Evolutionary conservation across 2,888 invertebrate genomes (phyloP).

Genomic region (Phortica magna): DNA sequence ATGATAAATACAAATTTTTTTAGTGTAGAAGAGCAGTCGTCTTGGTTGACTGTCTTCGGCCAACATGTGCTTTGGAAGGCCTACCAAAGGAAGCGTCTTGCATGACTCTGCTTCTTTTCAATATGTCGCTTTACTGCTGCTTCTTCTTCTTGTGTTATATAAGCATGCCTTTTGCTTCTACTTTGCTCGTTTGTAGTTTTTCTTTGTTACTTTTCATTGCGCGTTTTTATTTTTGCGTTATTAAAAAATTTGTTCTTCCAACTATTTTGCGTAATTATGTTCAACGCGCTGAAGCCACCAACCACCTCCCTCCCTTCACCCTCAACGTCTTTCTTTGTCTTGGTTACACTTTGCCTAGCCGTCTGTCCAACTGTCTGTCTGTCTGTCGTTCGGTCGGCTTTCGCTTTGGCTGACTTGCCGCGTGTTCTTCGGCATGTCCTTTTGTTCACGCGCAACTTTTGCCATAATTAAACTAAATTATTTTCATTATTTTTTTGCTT

Average conservation of each 20-base stretch:
- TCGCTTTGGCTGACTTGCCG: neutral
- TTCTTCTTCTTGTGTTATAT: neutral
- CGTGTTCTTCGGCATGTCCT: conserved; percentile 32
- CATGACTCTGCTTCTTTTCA: no score
- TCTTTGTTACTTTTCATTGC: neutral
- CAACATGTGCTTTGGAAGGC: no score
- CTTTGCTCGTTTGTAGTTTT: neutral
- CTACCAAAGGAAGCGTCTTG: no score
- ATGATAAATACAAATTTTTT: no score
- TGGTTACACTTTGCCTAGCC: conserved; percentile 5
- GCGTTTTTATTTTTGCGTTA: conserved; percentile 16
- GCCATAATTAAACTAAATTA: conserved; percentile 62
- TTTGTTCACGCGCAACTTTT: conserved; percentile 57
- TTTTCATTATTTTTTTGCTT: neutral
- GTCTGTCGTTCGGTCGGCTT: conserved; percentile 48
- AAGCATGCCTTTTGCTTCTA: neutral
- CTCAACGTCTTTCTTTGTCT: neutral
- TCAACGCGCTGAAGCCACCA: neutral
- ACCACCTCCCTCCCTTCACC: neutral
- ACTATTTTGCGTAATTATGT: conserved; percentile 11
- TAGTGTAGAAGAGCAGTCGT: no score
- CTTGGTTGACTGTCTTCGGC: no score
- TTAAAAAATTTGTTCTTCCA: conserved; percentile 20
- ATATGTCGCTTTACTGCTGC: neutral
- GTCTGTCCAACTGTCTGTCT: conserved; percentile 42